Evolutionary conservation across 2,113 vertebrate species (phyloP), one percentile per base, ranked within the genome.

Genomic region (Cochlearius cochlearius): DNA sequence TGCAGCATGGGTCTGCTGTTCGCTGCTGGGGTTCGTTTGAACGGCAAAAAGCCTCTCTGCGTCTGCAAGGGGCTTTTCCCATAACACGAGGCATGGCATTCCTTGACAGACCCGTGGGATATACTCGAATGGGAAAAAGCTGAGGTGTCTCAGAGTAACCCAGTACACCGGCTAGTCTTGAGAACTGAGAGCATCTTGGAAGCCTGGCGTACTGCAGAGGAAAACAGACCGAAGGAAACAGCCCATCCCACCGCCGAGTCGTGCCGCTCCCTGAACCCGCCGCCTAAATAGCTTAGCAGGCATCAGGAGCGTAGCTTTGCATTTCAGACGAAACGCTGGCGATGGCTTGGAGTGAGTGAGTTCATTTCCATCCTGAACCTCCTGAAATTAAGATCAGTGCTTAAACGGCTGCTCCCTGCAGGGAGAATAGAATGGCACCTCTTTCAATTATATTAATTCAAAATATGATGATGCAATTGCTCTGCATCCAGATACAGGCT

Each of bases 341-440:
- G 25, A 0, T 52, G 45, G 32, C 89, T 77, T 23, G 56, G 64
- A 87, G 80, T 91, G 19, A 84, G 80, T 91, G 16, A 84, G 26
- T 75, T 96, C 60, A 55, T 91, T 95, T 71, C 56, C 84, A 71
- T 21, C 60, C 41, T 0, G 3, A 74, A 12, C 72, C 36, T 81
- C 83, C 64, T 60, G 91, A 77, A 91, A 95, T 75, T 2, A 84
- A 96, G 91, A 95, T 81, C 76, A 29, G 59, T 56, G 68, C 72
- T 67, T 16, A 39, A 88, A 22, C 1, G 34, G 22, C 72, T 52
- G 64, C 49, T 84, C 73, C 89, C 89, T 55, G 86, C 80, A 56
- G 93, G 91, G 81, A 47, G 49, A 88, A 39, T 0, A 27, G 66
- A 68, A 45, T 9, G 66, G 69, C 69, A 64, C 47, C 60, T 67